Evolutionary conservation across 2,797 vertebrate genomes (phyloP), one percentile per base, ranked within the genome.

Genomic region (Gephyroberyx darwinii): DNA sequence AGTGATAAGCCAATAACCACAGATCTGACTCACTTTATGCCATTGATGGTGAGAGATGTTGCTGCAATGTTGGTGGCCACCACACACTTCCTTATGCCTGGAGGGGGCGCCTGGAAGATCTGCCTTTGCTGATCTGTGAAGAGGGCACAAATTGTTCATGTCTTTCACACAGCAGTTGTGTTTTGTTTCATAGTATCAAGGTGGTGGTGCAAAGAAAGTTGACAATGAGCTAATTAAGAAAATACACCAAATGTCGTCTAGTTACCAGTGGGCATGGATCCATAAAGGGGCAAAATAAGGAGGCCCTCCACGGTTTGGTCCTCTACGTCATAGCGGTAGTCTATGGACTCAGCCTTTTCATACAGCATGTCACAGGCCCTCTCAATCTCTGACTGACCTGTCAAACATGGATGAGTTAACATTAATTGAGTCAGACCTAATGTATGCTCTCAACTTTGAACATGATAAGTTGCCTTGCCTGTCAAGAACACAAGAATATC

Each of bases 401-500:
- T 81, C 17, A 55, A 69, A 90, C 64, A 80, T 7, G 52, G 5
- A 48, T 17, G 12, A 50, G 56, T 54, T 58, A 17, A 39, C 19
- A 26, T 50, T 20, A 20, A 47, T 31, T 10, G 52, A 1, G 33
- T 57, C 30, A 54, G 41, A 1, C 1, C 48, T 16, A 5, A 51
- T 1, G 30, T 51, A 13, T 0, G 37, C 1, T 30, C 1, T 30
- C 12, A 52, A 2, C 0, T 17, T 0, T 45, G 6, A 8, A 52
- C 5, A 30, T 48, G 17, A 69, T 50, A 31, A 26, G 8, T 14
- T n/a, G 14, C 22, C 91, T 77, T 73, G 95, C 98, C 98, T 77
- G 98, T 99, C 69, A 99, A 89, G 90, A 99, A 99, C 69, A 98
- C 96, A 68, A 99, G 92, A 89, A 99, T 98, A 77, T 99, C 98